Evolutionary conservation across 2,888 invertebrate genomes (phyloP).

Genomic region (Chrysomela aeneicollis): DNA sequence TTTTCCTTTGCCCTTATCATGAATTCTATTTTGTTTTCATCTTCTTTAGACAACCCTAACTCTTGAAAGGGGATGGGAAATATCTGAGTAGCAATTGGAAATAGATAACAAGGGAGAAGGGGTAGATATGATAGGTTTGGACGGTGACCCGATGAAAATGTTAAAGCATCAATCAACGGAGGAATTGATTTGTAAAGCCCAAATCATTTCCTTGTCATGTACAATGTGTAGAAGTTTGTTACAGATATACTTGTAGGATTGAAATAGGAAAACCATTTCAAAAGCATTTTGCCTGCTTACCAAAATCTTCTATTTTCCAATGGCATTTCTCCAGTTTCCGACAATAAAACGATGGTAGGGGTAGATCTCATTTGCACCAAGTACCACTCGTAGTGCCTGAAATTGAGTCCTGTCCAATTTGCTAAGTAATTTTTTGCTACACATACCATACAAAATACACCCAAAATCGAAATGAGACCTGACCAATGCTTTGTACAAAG

Average conservation of each 20-base stretch:
- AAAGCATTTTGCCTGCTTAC: neutral
- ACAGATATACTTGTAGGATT: neutral
- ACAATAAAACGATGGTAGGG: neutral
- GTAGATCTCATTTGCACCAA: conserved; percentile 10
- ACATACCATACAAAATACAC: neutral
- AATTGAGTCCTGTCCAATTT: conserved; percentile 1
- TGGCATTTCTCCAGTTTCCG: conserved; percentile 2
- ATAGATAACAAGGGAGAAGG: neutral
- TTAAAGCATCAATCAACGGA: neutral
- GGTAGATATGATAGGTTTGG: neutral
- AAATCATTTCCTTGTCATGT: neutral
- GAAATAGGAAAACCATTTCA: neutral
- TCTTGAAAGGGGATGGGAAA: too few relatives aligned
- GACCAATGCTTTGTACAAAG: neutral
- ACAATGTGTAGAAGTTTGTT: neutral
- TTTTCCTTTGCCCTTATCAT: neutral
- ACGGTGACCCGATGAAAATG: neutral
- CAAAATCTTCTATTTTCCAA: neutral
- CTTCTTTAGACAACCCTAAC: too few relatives aligned
- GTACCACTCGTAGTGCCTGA: conserved; percentile 2
- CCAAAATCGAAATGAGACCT: conserved; percentile 1
- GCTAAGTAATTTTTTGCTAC: neutral
- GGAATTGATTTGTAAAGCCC: neutral
- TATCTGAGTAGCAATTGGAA: neutral
- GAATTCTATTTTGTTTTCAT: neutral